Base-by-base conservation (phyloP, 2,888 invertebrate species). In the Eupithecia vulgata region DNA sequence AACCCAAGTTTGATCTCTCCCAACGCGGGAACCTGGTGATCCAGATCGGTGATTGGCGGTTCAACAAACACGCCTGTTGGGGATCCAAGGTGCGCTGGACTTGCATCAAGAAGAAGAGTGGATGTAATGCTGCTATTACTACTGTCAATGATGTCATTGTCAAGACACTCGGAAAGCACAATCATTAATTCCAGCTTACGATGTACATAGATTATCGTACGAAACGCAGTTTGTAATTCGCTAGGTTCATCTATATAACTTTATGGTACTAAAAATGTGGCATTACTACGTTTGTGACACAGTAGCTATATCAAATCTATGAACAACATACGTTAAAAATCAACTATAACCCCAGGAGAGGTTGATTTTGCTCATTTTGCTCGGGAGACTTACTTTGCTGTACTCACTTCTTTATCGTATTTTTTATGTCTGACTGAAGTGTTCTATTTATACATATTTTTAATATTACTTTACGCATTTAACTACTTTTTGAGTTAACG, bases 61-160 rank as follows among this genome's bases (percentile, higher is more conserved):
- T 93, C 81, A 93, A 93, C 82, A 93, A 93, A 79, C 93, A 94
- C 78, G 91, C 93, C 0, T 89, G 89, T 71, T 93, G 93, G 92
- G 94, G 94, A 8, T 88, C 92, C 68, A 93, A 93, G 80, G 89
- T 92, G 3, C 90, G 94, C 13, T 94, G 94, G 94, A 91, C 92
- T 0, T 94, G 94, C 80, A 92, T 93, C 80, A 94, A 94, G 82
- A 94, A 93, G 86, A 94, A 93, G 81, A 87, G 81, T 21, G 93
- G 94, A 0, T 94, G 94, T 75, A 91, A 87, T 5, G 94, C 94
- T 5, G 85, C 93, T 45, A 91, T 94, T 69, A 94, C 94, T 25
- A 93, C 94, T 0, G 85, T 92, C 2, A 91, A 94, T 73, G 93
- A 92, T 73, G 88, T 93, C 67, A 94, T 94, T 52, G 91, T 94